phyloP scores from a whole-genome alignment of 2,113 vertebrate species.

The Dendrocopos noguchii region DNA sequence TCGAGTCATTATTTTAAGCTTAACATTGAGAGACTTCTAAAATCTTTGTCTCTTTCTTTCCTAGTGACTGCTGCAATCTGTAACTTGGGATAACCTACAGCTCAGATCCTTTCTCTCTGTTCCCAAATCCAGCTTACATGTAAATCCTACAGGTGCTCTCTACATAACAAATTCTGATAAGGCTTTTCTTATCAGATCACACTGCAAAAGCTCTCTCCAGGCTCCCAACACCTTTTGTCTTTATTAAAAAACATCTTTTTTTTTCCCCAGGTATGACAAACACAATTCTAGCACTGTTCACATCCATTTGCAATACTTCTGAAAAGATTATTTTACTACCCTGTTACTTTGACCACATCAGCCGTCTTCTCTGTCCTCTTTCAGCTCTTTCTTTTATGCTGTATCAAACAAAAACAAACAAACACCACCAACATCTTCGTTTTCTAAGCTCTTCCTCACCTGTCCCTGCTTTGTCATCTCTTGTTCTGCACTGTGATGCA shows the following conservation, averaged over 20 bases:
- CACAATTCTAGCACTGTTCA: background rate
- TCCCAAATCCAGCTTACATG: background rate
- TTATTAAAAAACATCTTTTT: background rate
- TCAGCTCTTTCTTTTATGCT: background rate
- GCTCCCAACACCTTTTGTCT: background rate
- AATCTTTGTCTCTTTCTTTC: background rate
- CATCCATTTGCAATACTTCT: background rate
- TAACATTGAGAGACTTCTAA: background rate
- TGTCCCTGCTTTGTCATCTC: background rate
- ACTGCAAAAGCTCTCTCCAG: background rate
- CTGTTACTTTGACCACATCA: background rate
- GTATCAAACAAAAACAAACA: conserved; percentile 20
- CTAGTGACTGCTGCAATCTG: background rate
- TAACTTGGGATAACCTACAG: background rate
- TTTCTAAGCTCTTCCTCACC: background rate
- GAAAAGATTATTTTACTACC: background rate
- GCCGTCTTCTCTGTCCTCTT: background rate
- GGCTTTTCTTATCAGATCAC: background rate
- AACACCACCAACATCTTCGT: background rate
- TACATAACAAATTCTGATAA: background rate
- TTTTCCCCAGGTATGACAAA: background rate
- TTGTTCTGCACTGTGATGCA: background rate
- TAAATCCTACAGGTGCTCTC: background rate
- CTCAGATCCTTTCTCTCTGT: background rate
- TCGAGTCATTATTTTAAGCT: conserved; percentile 28